Evolutionary conservation across 2,888 invertebrate genomes (phyloP).

Genomic region (Callosobruchus maculatus): DNA sequence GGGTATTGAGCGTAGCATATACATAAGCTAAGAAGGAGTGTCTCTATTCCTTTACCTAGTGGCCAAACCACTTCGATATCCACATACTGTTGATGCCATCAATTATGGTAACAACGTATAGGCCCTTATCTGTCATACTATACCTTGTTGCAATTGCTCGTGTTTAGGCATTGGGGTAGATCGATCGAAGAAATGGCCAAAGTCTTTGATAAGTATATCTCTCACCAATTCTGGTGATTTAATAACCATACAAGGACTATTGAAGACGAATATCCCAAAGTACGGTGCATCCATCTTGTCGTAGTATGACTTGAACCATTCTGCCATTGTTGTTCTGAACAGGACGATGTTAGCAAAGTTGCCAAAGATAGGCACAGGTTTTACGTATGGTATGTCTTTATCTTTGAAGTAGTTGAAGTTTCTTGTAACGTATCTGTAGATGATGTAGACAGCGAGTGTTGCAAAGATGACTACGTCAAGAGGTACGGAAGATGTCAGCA

Average conservation of each 20-base stretch:
- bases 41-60: too few relatives aligned
- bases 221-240: constrained; percentile 50
- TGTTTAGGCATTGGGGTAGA: constrained; percentile 45
- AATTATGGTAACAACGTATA: too few relatives aligned
- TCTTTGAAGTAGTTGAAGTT: neutral
- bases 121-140: too few relatives aligned
- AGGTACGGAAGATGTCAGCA: neutral
- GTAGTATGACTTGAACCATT: neutral
- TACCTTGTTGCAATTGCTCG: constrained; percentile 25
- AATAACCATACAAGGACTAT: constrained; percentile 48
- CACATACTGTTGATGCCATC: too few relatives aligned
- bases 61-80: too few relatives aligned
- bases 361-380: neutral
- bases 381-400: neutral
- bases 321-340: neutral
- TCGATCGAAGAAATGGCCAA: constrained; percentile 50
- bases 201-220: constrained; percentile 48
- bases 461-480: neutral
- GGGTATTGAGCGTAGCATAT: too few relatives aligned
- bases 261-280: constrained; percentile 51
- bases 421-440: neutral
- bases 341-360: neutral
- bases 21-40: too few relatives aligned
- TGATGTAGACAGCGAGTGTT: neutral
- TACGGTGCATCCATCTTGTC: neutral